Conservation (phyloP, 2,113 vertebrate genomes). For the Microcebus jonahi region DNA sequence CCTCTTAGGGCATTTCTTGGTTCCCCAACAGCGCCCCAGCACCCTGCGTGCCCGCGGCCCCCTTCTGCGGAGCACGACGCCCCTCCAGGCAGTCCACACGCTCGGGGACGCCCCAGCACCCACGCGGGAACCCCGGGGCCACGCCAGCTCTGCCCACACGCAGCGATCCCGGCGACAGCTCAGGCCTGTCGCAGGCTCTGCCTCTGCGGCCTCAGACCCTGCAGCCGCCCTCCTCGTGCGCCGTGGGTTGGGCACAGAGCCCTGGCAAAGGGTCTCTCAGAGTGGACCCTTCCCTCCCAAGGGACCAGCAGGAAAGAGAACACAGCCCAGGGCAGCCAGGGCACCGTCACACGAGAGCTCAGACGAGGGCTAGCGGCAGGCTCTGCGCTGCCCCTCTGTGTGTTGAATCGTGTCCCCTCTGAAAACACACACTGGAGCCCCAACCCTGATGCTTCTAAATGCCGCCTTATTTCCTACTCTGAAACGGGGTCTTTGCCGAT, state of each 20-base stretch:
- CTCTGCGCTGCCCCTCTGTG: not conserved
- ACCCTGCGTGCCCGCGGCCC: not conserved
- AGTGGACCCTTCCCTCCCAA: not conserved
- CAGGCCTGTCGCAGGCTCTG: not conserved
- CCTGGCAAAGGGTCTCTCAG: not conserved
- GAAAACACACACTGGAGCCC: not conserved
- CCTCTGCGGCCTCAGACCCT: not conserved
- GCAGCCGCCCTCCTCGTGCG: not conserved
- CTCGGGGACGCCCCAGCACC: not conserved
- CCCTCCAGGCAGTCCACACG: not conserved
- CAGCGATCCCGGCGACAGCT: not conserved
- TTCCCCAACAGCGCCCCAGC: not conserved
- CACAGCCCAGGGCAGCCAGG: not conserved
- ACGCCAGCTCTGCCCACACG: not conserved
- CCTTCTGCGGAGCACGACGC: not conserved
- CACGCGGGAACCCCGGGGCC: not conserved
- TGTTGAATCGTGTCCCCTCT: not conserved
- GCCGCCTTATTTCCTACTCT: not conserved
- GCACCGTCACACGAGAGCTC: too few species aligned
- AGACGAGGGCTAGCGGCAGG: not conserved
- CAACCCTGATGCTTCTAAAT: not conserved
- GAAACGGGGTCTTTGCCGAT: not conserved
- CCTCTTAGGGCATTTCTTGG: not conserved
- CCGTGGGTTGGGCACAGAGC: not conserved
- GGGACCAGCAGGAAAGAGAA: rapidly evolving